Evolutionary conservation across 2,113 vertebrate species (phyloP).

Genomic region (Barbus barbus): DNA sequence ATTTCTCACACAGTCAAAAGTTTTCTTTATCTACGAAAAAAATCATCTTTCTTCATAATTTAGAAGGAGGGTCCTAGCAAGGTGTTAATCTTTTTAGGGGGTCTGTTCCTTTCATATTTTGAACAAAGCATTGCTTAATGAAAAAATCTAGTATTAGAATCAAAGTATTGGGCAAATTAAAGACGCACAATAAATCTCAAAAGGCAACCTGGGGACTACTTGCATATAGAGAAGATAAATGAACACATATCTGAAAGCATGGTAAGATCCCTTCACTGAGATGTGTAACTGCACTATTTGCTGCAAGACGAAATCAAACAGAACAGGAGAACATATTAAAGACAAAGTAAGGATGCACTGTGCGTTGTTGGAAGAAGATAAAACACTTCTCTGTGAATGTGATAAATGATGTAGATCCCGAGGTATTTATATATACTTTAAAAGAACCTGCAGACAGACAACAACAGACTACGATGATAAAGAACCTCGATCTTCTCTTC

Average conservation of each 20-base stretch:
- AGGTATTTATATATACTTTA: constrained; percentile 2
- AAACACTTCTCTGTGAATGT: not conserved
- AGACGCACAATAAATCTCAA: not conserved
- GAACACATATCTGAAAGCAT: not conserved
- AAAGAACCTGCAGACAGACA: not conserved
- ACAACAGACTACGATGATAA: not conserved
- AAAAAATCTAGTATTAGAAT: not conserved
- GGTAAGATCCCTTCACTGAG: not conserved
- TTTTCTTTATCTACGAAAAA: no score
- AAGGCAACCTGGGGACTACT: not conserved
- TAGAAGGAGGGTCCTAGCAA: no score
- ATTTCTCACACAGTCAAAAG: no score
- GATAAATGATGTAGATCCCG: not conserved
- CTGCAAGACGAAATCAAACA: not conserved
- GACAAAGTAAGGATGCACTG: not conserved
- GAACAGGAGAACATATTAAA: not conserved
- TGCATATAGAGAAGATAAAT: not conserved
- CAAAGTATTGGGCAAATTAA: not conserved
- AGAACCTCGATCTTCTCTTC: not conserved
- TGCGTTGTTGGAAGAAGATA: not conserved
- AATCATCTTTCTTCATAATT: no score
- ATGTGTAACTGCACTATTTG: not conserved
- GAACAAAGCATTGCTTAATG: not conserved
- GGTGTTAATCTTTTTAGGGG: not conserved
- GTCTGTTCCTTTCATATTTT: not conserved